Conservation (phyloP, 2,888 invertebrate species). For the Meghimatium bilineatum region DNA sequence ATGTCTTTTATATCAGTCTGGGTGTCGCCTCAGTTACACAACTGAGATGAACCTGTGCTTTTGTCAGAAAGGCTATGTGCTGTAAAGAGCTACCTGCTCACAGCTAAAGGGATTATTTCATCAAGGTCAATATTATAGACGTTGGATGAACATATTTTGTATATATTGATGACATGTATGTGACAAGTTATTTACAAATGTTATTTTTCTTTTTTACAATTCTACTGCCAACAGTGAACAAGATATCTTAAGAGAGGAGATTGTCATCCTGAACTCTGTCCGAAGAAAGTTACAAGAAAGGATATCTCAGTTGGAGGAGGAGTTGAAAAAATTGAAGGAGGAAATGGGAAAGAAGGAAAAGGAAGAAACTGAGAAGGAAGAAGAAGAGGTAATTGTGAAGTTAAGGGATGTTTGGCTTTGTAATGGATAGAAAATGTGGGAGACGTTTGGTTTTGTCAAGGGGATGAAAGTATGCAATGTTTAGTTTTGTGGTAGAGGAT, state of each 20-base stretch:
- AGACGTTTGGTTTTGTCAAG: neutral
- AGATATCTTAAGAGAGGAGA: slow-evolving; percentile 96
- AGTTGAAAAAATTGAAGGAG: slow-evolving; percentile 89
- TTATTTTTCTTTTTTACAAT: neutral
- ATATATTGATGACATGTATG: too few relatives aligned
- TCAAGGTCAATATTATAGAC: too few relatives aligned
- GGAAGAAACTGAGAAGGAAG: slow-evolving; percentile 62
- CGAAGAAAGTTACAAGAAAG: slow-evolving; percentile 88
- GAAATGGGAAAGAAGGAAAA: slow-evolving; percentile 79
- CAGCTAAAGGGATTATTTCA: too few relatives aligned
- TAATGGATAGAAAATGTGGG: neutral
- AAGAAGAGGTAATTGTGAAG: slow-evolving; percentile 54
- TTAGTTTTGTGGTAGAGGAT: neutral
- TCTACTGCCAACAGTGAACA: slow-evolving; percentile 81
- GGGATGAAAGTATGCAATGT: neutral
- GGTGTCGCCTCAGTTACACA: too few relatives aligned
- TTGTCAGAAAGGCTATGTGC: too few relatives aligned
- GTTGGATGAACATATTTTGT: too few relatives aligned
- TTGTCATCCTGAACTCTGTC: slow-evolving; percentile 89
- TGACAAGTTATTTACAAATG: too few relatives aligned
- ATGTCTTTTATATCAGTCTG: too few relatives aligned
- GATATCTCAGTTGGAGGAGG: slow-evolving; percentile 91
- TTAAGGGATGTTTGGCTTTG: neutral
- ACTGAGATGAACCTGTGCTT: too few relatives aligned
- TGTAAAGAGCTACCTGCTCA: too few relatives aligned